A percentile compares a stretch with the other conserved stretches of the same genome.
These are phyloP conservation scores for Campoplex capitator DNA, from an alignment of 2,888 invertebrate genomes.

Conservation along the genomic window DNA sequence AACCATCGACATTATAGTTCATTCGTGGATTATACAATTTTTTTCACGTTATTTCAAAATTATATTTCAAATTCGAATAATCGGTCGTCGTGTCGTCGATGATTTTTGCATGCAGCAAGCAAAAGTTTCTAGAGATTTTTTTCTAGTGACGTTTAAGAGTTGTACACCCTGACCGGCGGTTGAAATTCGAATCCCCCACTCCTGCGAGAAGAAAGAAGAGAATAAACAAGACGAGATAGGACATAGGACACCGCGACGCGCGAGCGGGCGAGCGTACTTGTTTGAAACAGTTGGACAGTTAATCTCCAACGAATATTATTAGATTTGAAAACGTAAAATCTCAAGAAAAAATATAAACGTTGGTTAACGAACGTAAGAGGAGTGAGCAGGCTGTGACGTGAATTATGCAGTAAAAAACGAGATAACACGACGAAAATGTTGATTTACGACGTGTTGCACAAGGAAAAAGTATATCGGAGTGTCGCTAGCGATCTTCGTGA, in stretches of 20 bases:
- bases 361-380: neutral
- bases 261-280: too few species aligned
- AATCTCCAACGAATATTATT: conserved; percentile 7
- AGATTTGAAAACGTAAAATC: neutral
- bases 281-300: neutral
- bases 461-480: conserved; percentile 86
- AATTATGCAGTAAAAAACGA: conserved; percentile 29
- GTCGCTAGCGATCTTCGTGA: conserved; percentile 89
- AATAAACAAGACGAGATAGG: neutral
- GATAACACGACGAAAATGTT: conserved; percentile 84
- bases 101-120: too few species aligned
- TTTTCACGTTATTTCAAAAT: too few species aligned
- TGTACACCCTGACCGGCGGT: neutral
- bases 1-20: too few species aligned
- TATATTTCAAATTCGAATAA: too few species aligned
- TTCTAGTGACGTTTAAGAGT: conserved; percentile 11
- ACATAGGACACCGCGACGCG: neutral
- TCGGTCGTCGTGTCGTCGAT: too few species aligned
- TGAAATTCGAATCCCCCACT: conserved; percentile 18
- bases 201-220: neutral
- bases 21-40: too few species aligned
- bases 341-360: neutral
- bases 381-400: neutral
- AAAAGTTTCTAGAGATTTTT: too few species aligned
- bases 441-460: conserved; percentile 86